Base-by-base conservation (phyloP, 2,797 vertebrate species). In the Cirrhinus molitorella region DNA sequence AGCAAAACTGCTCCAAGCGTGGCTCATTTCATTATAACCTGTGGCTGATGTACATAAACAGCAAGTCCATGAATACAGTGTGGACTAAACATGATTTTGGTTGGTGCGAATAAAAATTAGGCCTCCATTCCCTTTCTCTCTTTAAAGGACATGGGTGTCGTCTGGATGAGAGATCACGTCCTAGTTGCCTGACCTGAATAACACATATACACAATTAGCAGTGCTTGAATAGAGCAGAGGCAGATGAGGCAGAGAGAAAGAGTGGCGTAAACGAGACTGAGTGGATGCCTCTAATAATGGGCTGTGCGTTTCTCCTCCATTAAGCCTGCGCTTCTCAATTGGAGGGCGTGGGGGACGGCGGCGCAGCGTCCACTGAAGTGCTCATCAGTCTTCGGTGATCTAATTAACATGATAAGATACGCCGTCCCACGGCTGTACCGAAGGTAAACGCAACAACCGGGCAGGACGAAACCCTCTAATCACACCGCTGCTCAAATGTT, bases 321-420 rank as follows among this genome's bases (percentile, higher is more conserved):
- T 87, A 86, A 77, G 83, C 66, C 47, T 43, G 76, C 37, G 12
- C 19, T 61, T 59, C 78, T 80, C 80, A 82, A 85, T 85, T 78
- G 53, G 79, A 70, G 79, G 86, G 74, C 82, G 25, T 74, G 57
- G 28, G 73, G 80, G 79, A 80, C 55, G 19, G 80, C 2, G 16
- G 79, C 3, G 1, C 53, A 55, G 65, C 45, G 47, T 80, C 75
- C 71, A 68, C 79, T 87, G 81, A 85, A 89, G 85, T 86, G 81
- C 80, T 88, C 88, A 88, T 88, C 87, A 81, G 83, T 90, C 83
- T 87, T 87, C 53, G 67, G 68, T 83, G 87, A 85, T 90, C 83
- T 89, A 87, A 90, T 89, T 88, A 89, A 74, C 77, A 89, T 74
- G 70, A 86, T 89, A 86, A 88, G 85, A 89, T 83, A 81, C 57